Base-by-base conservation (phyloP, 2,113 vertebrate species). In the Pavo muticus region DNA sequence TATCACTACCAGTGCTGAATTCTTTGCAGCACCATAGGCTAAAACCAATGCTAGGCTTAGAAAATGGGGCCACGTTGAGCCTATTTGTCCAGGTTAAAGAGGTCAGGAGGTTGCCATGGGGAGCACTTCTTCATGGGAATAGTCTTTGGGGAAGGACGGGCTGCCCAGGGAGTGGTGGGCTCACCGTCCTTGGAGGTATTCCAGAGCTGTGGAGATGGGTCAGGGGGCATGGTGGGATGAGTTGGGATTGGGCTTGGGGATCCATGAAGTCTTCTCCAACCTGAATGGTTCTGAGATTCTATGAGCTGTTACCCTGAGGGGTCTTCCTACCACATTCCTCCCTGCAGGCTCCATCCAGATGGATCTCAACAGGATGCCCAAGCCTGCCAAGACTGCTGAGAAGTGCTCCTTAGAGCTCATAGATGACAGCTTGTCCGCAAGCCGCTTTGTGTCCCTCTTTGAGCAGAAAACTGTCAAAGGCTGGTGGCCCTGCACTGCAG, bases 381-480 rank as follows among this genome's bases (percentile, higher is more conserved):
- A 98, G 64, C 99, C 99, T 0, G 98, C 98, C 68, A 99, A 99
- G 98, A 98, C 98, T 0, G 96, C 98, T 0, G 98, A 99, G 92
- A 99, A 99, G 61, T 99, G 99, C 52, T 96, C 93, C 54, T 85
- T 99, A 88, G 98, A 98, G 47, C 96, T 98, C 1, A 87, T 99
- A 50, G 96, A 98, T 3, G 98, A 98, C 73, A 64, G 93, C 15
- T 39, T 91, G 72, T 82, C 95, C 50, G 88, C 76, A 0, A 96
- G 98, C 8, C 91, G 30, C 15, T 97, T 97, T 14, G 99, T 99
- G 88, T 99, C 99, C 3, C 98, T 99, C 65, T 99, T 99, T 2
- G 98, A 99, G 88, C 99, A 99, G 98, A 99, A 98, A 95, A 98
- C 98, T 0, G 98, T 99, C 42, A 99, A 98, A 91, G 99, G 99